Evolutionary conservation across 2,113 vertebrate genomes (phyloP).

Genomic region (Burhinus oedicnemus): DNA sequence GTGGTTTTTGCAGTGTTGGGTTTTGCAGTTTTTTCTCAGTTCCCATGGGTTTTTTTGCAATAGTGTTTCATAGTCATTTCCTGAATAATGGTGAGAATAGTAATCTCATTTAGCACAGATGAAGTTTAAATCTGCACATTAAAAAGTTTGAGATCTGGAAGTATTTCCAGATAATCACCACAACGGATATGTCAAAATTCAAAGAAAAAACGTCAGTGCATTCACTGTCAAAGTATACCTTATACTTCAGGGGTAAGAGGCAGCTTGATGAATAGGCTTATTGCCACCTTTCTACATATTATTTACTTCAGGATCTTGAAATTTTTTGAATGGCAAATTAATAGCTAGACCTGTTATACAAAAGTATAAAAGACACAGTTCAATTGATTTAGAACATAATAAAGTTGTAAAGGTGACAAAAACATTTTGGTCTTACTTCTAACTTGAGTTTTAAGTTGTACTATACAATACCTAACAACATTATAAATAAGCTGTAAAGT

Average conservation of each 20-base stretch:
- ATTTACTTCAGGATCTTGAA: not conserved
- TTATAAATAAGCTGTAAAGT: not conserved
- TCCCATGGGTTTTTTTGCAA: not conserved
- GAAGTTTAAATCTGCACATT: not conserved
- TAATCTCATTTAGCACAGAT: not conserved
- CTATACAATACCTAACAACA: not conserved
- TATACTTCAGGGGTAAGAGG: not conserved
- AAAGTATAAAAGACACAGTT: too few relatives aligned
- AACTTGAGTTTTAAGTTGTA: not conserved
- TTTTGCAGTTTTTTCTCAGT: not conserved
- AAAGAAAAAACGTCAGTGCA: accelerated
- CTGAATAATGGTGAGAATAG: not conserved
- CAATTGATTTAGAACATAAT: not conserved
- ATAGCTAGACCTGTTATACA: not conserved
- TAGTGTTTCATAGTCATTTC: not conserved
- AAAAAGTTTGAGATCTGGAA: not conserved
- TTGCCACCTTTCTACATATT: not conserved
- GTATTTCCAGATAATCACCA: not conserved
- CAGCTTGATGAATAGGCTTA: not conserved
- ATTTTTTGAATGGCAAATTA: not conserved
- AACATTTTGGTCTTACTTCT: not conserved
- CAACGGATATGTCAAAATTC: not conserved
- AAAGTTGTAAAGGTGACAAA: not conserved
- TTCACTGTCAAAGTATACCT: not conserved
- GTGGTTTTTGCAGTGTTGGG: not conserved